Percentiles rank a stretch among this genome's conserved stretches.
phyloP scores from a whole-genome alignment of 1,140 invertebrate genomes.

The Orussus abietinus region DNA sequence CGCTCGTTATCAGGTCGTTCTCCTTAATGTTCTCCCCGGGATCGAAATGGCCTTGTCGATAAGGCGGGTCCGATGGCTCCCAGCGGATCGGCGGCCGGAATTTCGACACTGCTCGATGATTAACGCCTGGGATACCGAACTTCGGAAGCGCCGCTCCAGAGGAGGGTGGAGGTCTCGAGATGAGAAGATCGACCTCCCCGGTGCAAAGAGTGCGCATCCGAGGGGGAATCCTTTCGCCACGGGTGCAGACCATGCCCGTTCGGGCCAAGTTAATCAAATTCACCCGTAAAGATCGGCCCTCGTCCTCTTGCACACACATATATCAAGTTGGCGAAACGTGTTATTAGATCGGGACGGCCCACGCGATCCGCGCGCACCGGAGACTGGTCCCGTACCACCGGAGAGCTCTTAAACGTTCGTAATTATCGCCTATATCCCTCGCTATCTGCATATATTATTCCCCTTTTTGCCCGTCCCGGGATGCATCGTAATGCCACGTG shows the following conservation, averaged over 20 bases:
- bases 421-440: conserved; percentile 38
- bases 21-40: too few species aligned
- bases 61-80: too few species aligned
- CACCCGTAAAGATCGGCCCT: not conserved
- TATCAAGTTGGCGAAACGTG: conserved; percentile 30
- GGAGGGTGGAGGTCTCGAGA: too few species aligned
- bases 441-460: conserved; percentile 36
- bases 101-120: too few species aligned
- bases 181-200: too few species aligned
- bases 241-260: conserved; percentile 11
- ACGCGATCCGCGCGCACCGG: conserved; percentile 23
- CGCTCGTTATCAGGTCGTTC: too few species aligned
- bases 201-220: too few species aligned
- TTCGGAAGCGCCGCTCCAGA: too few species aligned
- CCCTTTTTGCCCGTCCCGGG: conserved; percentile 23
- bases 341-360: conserved; percentile 43
- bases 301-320: conserved; percentile 9
- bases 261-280: not conserved
- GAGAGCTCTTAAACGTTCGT: conserved; percentile 35
- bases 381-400: not conserved
- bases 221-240: too few species aligned
- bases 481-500: conserved; percentile 28
- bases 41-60: too few species aligned
- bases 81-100: too few species aligned
- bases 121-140: too few species aligned